Evolutionary conservation across 2,113 vertebrate genomes (phyloP).

Genomic region (Paramisgurnus dabryanus): DNA sequence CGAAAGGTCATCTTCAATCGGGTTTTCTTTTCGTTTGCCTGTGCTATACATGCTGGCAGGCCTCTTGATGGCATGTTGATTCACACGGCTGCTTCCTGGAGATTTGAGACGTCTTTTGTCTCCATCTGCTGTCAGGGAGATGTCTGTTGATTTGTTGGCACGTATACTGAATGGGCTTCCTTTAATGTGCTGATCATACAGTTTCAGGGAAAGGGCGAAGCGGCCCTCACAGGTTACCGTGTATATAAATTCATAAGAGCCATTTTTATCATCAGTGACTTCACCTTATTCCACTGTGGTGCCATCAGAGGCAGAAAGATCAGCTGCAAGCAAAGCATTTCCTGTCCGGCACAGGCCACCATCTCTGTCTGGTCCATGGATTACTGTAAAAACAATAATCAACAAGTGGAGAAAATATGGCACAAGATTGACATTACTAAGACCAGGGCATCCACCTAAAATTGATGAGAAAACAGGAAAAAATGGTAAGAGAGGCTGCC

Average conservation of each 20-base stretch:
- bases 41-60: slow-evolving; percentile 97
- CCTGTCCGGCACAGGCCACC: slow-evolving; percentile 93
- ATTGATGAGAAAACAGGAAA: no score
- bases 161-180: slow-evolving; percentile 95
- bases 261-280: slow-evolving; percentile 95
- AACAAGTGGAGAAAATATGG: no score
- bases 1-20: slow-evolving; percentile 93
- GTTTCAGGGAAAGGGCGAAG: slow-evolving; percentile 84
- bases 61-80: slow-evolving; percentile 91
- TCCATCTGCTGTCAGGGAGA: slow-evolving; percentile 83
- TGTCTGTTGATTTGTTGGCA: slow-evolving; percentile 84
- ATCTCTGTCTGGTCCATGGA: slow-evolving; percentile 79
- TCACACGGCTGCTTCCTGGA: slow-evolving; percentile 87
- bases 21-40: slow-evolving; percentile 92
- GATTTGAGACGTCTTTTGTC: slow-evolving; percentile 91
- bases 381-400: no score
- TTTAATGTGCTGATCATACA: slow-evolving; percentile 93
- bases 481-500: no score
- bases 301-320: slow-evolving; percentile 84
- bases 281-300: slow-evolving; percentile 81
- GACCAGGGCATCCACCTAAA: no score
- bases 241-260: slow-evolving; percentile 92
- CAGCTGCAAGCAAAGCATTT: slow-evolving; percentile 86
- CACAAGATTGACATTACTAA: no score
- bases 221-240: slow-evolving; percentile 88